A percentile compares a stretch with the other conserved stretches of the same genome.
These are phyloP conservation scores for Lasiommata megera DNA, from an alignment of 2,888 invertebrate species.

Conservation along the genomic window DNA sequence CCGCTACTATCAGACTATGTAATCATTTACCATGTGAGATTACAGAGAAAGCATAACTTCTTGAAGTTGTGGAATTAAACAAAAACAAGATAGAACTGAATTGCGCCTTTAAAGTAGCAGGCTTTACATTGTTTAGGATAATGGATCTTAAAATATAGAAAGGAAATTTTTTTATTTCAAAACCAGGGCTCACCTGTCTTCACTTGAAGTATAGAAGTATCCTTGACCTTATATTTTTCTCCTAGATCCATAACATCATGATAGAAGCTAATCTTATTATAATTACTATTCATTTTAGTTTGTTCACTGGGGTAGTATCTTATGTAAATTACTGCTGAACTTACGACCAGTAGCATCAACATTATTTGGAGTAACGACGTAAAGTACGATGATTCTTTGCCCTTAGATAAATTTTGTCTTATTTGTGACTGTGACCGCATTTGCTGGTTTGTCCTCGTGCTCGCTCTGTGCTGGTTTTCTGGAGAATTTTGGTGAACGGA, in stretches of 20 bases:
- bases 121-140: too few species aligned
- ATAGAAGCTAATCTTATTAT: constrained; percentile 53
- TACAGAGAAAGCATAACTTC: too few species aligned
- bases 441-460: background rate
- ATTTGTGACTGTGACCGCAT: background rate
- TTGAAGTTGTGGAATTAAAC: too few species aligned
- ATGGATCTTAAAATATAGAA: too few species aligned
- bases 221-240: constrained; percentile 56
- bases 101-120: too few species aligned
- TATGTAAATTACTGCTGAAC: background rate
- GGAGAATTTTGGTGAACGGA: constrained; percentile 9
- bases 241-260: constrained; percentile 54
- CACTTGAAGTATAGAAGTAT: constrained; percentile 56
- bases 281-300: constrained; percentile 23
- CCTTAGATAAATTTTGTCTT: background rate
- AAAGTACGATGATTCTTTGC: background rate
- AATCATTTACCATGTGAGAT: too few species aligned
- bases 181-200: constrained; percentile 52
- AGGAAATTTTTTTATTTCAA: too few species aligned
- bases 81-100: too few species aligned
- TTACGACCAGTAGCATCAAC: background rate
- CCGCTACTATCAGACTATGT: too few species aligned
- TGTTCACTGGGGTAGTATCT: constrained; percentile 1
- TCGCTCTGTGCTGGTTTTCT: background rate
- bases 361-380: background rate